These are phyloP conservation scores for Poecilia wingei DNA, from an alignment of 2,797 vertebrate genomes.

Conservation along the genomic window DNA sequence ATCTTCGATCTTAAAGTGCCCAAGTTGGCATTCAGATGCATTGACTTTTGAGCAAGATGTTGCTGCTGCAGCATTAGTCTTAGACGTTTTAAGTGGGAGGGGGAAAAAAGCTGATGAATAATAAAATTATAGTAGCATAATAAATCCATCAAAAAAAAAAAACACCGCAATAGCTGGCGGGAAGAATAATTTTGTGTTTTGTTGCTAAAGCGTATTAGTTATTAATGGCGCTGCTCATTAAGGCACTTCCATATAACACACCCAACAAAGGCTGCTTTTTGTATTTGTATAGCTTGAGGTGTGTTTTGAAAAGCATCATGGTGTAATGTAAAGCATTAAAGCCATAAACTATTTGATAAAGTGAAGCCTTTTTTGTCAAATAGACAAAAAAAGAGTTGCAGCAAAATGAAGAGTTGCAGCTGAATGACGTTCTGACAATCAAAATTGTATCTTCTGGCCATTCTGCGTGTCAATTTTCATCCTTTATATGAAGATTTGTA, in stretches of 20 bases:
- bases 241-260: neutral
- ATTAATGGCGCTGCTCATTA: neutral
- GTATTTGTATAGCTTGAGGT: neutral
- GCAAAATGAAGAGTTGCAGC: neutral
- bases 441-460: neutral
- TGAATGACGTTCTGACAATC: neutral
- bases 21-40: neutral
- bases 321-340: neutral
- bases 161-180: neutral
- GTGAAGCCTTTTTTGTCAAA: neutral
- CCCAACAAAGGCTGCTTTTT: neutral
- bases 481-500: neutral
- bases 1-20: neutral
- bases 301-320: neutral
- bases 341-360: neutral
- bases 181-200: conserved; percentile 1
- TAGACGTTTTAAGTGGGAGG: neutral
- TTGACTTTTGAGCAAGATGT: neutral
- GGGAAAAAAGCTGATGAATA: neutral
- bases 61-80: neutral
- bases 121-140: neutral
- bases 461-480: neutral
- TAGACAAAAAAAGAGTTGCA: too few species aligned
- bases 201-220: neutral
- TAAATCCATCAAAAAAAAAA: neutral